Evolutionary conservation across 2,888 invertebrate genomes (phyloP).

Genomic region (Polymixis flavicincta): DNA sequence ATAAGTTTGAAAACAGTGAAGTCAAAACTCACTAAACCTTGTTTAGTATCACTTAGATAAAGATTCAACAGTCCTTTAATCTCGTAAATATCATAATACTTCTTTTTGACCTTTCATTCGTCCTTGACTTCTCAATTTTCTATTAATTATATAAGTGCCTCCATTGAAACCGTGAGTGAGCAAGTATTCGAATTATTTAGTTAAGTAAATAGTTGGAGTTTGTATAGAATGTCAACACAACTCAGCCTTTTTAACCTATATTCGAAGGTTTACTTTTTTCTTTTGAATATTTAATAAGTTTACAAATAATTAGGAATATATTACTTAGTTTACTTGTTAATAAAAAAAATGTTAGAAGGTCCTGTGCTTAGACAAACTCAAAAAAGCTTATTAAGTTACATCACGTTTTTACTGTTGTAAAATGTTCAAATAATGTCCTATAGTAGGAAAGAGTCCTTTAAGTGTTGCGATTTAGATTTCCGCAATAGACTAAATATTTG

Average conservation of each 20-base stretch:
- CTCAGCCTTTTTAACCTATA: slow-evolving; percentile 34
- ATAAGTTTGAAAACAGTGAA: background rate
- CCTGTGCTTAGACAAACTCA: no score
- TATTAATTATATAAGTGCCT: background rate
- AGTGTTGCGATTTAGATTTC: slow-evolving; percentile 22
- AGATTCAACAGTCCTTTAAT: no score
- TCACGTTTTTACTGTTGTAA: slow-evolving; percentile 3
- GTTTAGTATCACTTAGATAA: background rate
- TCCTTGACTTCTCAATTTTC: background rate
- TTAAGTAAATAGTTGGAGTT: slow-evolving; percentile 35
- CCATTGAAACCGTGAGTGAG: slow-evolving; percentile 3
- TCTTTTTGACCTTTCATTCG: background rate
- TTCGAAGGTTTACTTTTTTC: slow-evolving; percentile 18
- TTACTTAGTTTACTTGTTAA: background rate
- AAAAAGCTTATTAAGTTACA: background rate
- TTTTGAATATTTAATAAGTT: slow-evolving; percentile 6
- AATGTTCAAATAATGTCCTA: slow-evolving; percentile 1
- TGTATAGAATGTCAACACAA: slow-evolving; percentile 36
- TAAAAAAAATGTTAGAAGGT: no score
- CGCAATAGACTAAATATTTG: slow-evolving; percentile 35
- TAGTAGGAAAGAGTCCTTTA: background rate
- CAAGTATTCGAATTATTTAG: slow-evolving; percentile 35
- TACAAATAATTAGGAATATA: background rate
- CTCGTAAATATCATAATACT: no score
- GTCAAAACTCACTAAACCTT: background rate